phyloP scores from a whole-genome alignment of 2,888 invertebrate genomes.

The Ophioninae sp. region DNA sequence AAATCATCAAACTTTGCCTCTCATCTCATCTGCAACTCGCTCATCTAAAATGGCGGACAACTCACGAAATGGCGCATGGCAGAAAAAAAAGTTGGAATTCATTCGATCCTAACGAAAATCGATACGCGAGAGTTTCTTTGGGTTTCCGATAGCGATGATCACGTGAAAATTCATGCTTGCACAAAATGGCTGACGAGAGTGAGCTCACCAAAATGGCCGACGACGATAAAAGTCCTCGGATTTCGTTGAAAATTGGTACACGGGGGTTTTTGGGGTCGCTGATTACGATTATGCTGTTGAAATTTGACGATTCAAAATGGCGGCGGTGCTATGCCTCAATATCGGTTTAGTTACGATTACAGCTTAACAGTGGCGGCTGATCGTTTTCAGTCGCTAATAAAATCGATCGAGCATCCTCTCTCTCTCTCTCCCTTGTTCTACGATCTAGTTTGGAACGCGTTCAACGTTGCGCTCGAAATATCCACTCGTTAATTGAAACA shows the following conservation, averaged over 20 bases:
- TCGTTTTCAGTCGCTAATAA: conserved; percentile 7
- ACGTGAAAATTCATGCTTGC: not conserved
- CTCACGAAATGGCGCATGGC: not conserved
- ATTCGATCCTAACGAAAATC: not conserved
- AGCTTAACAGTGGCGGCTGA: not conserved
- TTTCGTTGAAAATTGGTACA: not conserved
- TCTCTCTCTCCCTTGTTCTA: not conserved
- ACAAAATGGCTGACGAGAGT: not conserved
- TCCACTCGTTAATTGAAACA: conserved; percentile 28
- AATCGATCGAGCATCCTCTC: not conserved
- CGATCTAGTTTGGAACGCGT: not conserved
- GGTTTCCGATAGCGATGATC: not conserved
- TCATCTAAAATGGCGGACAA: not conserved
- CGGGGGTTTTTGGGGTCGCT: not conserved
- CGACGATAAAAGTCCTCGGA: not conserved
- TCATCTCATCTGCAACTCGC: not conserved
- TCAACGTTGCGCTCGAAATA: not conserved
- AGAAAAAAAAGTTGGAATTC: not conserved
- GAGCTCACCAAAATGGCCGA: not conserved
- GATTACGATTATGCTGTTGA: not conserved
- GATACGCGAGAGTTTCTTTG: not conserved
- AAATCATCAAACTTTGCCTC: not conserved
- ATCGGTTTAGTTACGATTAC: conserved; percentile 33
- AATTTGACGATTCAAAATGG: not conserved
- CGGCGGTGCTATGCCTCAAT: not conserved